Evolutionary conservation across 2,113 vertebrate species (phyloP), one percentile per base, ranked within the genome.

Genomic region (Siniperca chuatsi): DNA sequence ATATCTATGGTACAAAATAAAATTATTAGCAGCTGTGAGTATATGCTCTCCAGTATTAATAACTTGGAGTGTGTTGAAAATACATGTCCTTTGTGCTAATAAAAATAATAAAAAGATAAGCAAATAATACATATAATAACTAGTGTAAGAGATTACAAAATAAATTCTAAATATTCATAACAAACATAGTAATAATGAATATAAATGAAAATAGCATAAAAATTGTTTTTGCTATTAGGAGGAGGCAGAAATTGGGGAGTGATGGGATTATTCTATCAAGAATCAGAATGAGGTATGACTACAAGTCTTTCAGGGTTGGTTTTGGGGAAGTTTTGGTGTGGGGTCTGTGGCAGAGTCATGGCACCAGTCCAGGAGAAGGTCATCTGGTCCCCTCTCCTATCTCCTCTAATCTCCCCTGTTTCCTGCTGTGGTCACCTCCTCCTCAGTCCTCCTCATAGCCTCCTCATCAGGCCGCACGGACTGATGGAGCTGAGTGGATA

Each of bases 401-500:
- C 87, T 81, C 85, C 91, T 70, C 84, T 60, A 15, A 88, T 58
- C 48, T 93, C 87, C 86, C 79, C 86, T 81, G 75, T 87, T 75
- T 90, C 78, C 92, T 90, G 81, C 87, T 83, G 50, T 50, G 35
- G 42, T 50, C 61, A 50, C 33, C 29, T 40, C 77, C 35, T 83
- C 48, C 57, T 57, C 78, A 66, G 60, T 78, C 82, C 77, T 78
- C 75, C 65, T 78, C 11, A 54, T 37, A 37, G 67, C 82, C 92
- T 91, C 82, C 87, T 87, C 66, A 78, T 92, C 92, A 92, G 94
- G 89, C 78, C 83, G 86, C 12, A 69, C 83, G 92, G 93, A 93
- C 92, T 95, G 95, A 95, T 94, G 92, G 93, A 93, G 94, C 95
- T 92, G 95, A 95, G 95, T 72, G 80, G 92, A 91, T 96, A 93